Evolutionary conservation across 2,888 invertebrate species (phyloP), one percentile per base, ranked within the genome.

Genomic region (Eilema sororculum): DNA sequence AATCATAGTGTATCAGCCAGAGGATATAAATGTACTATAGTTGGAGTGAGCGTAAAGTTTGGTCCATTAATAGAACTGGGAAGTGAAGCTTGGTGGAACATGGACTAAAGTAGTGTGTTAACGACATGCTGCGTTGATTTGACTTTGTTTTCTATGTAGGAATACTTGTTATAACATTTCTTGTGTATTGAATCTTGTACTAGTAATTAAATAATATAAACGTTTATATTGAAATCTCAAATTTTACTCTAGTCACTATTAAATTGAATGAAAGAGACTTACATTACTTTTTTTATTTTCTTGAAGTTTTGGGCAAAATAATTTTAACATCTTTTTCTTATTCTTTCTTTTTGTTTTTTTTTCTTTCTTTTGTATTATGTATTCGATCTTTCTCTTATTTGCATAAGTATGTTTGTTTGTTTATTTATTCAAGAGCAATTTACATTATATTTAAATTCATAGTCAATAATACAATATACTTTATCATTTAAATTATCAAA

Each of bases 61-160:
- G 74, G 61, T 76, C 80, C 80, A 80, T 81, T 79, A 77, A 79
- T 81, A 81, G 81, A 81, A 79, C 81, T 78, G 77, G 78, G 81
- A 81, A 81, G 77, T 78, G 80, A 73, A 78, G 76, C 68, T 65
- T 28, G 71, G 72, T 75, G 67, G 74, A 57, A 69, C 70, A 74
- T 78, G 71, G 59, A 69, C 37, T 66, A 71, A 67, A 74, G 28
- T 71, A 64, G 30, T 65, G 30, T 65, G 72, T 63, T 56, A 68
- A 28, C 46, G 41, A 46, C n/a, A 30, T 28, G 6, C 28, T 28
- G 6, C 28, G 69, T 63, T 28, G 58, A 64, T 80, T 57, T 22
- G 22, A 56, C 37, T 37, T 57, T 33, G 37, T 16, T 58, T 33
- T 65, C 12, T 8, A 4, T 25, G 13, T 41, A 41, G 25, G 6